Evolutionary conservation across 2,888 invertebrate genomes (phyloP), one percentile per base, ranked within the genome.

Genomic region (Thecophora atra): DNA sequence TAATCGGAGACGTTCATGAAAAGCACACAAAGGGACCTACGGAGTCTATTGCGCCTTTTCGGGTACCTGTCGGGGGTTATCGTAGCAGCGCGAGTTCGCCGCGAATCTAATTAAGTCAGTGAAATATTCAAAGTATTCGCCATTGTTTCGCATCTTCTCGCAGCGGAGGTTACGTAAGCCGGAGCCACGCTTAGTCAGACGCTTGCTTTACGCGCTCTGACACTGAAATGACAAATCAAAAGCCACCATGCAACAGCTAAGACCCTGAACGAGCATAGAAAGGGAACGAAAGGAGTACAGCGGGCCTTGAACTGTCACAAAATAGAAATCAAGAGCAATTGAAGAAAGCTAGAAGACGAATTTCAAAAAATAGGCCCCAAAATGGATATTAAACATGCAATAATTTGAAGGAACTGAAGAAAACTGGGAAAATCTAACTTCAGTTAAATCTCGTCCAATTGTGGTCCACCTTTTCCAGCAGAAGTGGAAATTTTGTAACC

Each of bases 101-200:
- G 71, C 44, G 73, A 77, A 80, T 81, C 81, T 81, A 79, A 82
- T 82, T 83, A 82, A 82, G 77, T 81, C 78, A 79, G 81, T 75
- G 83, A 83, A 82, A 81, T 82, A 82, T 81, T 82, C 81, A 81
- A 82, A 82, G 81, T 76, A 78, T 79, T 80, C 79, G 78, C 83
- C 78, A 81, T 81, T 81, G 81, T 81, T 79, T 76, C 75, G 76
- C 79, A n/a, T n/a, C n/a, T n/a, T n/a, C 80, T 79, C 81, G 80
- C 79, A 80, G 79, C 79, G 81, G 79, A 82, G 77, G 77, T 81
- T 81, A 80, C 79, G 81, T 80, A 74, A 74, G 70, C 70, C 11
- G 21, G 11, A 42, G n/a, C 62, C n/a, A n/a, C 5, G 42, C 42
- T 30, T 42, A 56, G 37, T 52, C 21, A 52, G 62, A 69, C 51